Base-by-base conservation (phyloP, 2,797 vertebrate species). In the Phyllotis vaccarum region DNA sequence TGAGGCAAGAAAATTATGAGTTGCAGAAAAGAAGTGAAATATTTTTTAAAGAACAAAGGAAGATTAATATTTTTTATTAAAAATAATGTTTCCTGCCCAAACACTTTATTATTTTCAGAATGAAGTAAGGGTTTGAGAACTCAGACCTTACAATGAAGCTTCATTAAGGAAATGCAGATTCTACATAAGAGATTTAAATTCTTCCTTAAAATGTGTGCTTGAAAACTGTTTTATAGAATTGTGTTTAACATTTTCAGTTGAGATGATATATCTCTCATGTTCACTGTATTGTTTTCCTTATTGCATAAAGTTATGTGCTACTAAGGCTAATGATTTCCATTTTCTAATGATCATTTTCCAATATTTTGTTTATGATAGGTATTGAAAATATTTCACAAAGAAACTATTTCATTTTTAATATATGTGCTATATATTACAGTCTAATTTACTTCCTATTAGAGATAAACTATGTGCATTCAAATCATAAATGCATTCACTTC, bases 401-500 rank as follows among this genome's bases (percentile, higher is more conserved):
- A n/a, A 13, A 70, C 12, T 83, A 56, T 29, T 24, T 90, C 88
- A 89, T 68, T 93, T 85, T 94, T 3, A 1, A 85, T 56, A 76
- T 64, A 92, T 86, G 5, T 58, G 78, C 34, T 95, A 76, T 70
- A 91, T 93, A 95, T 62, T 79, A 93, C 5, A 90, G 43, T 49
- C 72, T 13, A 78, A 70, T 17, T 46, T 90, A 22, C 78, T 95
- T 92, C n/a, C 88, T 86, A 52, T 60, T 86, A 40, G 8, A 4
- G 34, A 86, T 91, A 90, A 86, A 22, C 66, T 86, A 40, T 52
- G 14, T 89, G 7, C 52, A 78, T 79, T 91, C 37, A 96, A 62
- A 64, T 94, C 52, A 79, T 86, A 94, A 96, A 94, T 83, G 52
- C 16, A 66, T 87, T 96, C 74, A 37, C 24, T 87, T 27, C n/a